Evolutionary conservation across 2,888 invertebrate species (phyloP), one percentile per base, ranked within the genome.

Genomic region (Cataglyphis altisquamis): DNA sequence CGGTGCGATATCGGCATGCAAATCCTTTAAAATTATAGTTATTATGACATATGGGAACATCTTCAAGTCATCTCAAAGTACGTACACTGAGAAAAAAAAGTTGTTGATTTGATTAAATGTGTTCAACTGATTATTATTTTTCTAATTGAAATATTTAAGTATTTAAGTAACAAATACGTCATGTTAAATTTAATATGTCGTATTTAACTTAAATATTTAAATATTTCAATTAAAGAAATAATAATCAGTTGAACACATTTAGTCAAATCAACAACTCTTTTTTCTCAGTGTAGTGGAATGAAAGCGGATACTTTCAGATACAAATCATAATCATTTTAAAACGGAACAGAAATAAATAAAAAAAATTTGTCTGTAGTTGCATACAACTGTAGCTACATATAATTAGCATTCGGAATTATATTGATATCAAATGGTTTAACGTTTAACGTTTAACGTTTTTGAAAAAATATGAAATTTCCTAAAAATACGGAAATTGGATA

Each of bases 11-110:
- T 75, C 36, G 74, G 45, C 21, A 62, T 63, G 21, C 32, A 32
- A 25, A 75, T 63, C 21, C 63, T 32, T 63, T 52, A 39, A 75
- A 75, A 63, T 75, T 63, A 75, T 21, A 48, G 45, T 75, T 75
- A 63, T 48, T 75, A 36, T 63, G 74, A 74, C 45, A 45, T 63
- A 75, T 48, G 10, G 21, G 45, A 45, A 73, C 29, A 73, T 41
- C 39, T 62, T 73, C 29, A 18, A 73, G 29, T 72, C 15, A 25
- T 41, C n/a, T n/a, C n/a, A 60, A 73, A 73, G 29, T 73, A 62
- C 39, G 60, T 21, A 21, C 21, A 21, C 0, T 21, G 21, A 21
- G 21, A 21, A 21, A 21, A 21, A 21, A 21, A 21, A 21, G 21
- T 21, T 21, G 21, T 21, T 21, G 21, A 21, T 21, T 21, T 21